phyloP scores from a whole-genome alignment of 2,797 vertebrate species.

The Esox lucius region DNA sequence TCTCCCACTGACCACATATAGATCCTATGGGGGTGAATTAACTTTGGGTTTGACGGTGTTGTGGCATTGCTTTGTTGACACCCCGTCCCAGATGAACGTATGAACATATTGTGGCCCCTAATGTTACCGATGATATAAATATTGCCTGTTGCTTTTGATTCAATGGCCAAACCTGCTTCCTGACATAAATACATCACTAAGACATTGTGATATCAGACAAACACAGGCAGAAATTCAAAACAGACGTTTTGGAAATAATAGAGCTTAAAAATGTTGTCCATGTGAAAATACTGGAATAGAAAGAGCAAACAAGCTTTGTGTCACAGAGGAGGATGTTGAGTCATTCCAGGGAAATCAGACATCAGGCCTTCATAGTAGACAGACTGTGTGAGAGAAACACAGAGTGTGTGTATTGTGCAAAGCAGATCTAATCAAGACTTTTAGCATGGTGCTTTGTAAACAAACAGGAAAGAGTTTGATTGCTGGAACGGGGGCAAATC shows the following conservation, averaged over 20 bases:
- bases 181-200: conserved; percentile 77
- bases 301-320: conserved; percentile 8
- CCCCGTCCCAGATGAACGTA: conserved; percentile 36
- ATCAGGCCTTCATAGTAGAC: not conserved
- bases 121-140: conserved; percentile 79
- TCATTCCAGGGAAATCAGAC: conserved; percentile 43
- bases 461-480: not conserved
- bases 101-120: conserved; percentile 62
- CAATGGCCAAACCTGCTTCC: conserved; percentile 64
- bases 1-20: conserved; percentile 42
- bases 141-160: conserved; percentile 61
- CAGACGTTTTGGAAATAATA: conserved; percentile 35
- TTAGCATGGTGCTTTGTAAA: not conserved
- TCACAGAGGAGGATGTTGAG: conserved; percentile 42
- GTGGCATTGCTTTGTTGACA: conserved; percentile 61
- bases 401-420: conserved; percentile 15
- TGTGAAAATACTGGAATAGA: conserved; percentile 29
- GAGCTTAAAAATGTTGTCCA: conserved; percentile 18
- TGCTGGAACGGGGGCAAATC: not conserved
- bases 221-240: conserved; percentile 28
- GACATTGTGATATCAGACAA: conserved; percentile 50
- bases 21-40: conserved; percentile 62
- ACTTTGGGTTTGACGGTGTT: conserved; percentile 60
- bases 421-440: conserved; percentile 16
- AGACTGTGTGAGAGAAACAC: conserved; percentile 22